Conservation (phyloP, 2,113 vertebrate genomes). For the Donacobius atricapilla region DNA sequence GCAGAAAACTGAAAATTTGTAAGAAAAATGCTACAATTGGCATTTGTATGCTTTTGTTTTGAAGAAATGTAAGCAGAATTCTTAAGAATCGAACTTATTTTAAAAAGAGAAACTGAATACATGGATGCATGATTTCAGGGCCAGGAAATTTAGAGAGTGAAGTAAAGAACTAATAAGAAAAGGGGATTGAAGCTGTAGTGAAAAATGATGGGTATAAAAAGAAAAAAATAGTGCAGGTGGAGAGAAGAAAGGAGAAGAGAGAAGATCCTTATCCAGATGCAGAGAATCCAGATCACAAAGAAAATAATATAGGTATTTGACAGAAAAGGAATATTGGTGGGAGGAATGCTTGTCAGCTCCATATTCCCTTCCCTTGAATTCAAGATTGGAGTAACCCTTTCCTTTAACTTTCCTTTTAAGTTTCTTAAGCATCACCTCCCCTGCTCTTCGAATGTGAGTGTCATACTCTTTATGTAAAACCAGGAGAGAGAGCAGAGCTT, state of each 20-base stretch:
- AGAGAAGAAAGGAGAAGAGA: background rate
- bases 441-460: background rate
- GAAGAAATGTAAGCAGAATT: background rate
- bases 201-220: background rate
- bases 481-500: background rate
- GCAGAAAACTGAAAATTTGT: background rate
- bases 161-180: background rate
- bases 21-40: background rate
- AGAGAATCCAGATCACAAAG: conserved; percentile 53
- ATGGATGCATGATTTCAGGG: background rate
- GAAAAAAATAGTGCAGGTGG: conserved; percentile 12
- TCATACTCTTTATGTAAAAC: background rate
- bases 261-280: conserved; percentile 23
- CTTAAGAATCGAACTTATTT: background rate
- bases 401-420: background rate
- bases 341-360: conserved; percentile 40
- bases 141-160: background rate
- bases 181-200: background rate
- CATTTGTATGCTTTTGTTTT: background rate
- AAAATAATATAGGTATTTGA: conserved; percentile 51
- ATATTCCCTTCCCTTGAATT: background rate
- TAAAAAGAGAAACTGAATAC: background rate
- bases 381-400: conserved; percentile 19
- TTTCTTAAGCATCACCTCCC: background rate
- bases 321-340: conserved; percentile 46